Evolutionary conservation across 1,140 invertebrate genomes (phyloP).

Genomic region (Hormaphis cornu): DNA sequence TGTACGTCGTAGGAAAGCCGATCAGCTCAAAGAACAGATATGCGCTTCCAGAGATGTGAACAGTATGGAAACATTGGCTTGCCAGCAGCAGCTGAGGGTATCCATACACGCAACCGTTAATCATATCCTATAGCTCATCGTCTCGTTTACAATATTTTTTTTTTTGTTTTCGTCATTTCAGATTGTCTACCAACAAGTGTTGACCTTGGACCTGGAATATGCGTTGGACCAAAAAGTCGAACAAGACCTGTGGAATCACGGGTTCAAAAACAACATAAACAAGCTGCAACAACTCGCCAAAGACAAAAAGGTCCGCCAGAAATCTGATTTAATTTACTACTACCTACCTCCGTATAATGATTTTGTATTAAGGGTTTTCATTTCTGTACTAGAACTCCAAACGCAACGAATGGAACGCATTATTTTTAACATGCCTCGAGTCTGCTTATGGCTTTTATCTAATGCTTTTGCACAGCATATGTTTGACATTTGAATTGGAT

Average conservation of each 20-base stretch:
- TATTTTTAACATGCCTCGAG: conserved; percentile 68
- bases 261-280: conserved; percentile 79
- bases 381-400: conserved; percentile 52
- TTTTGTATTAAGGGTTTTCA: conserved; percentile 20
- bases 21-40: conserved; percentile 58
- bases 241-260: conserved; percentile 79
- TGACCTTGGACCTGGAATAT: conserved; percentile 72
- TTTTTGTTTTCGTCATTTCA: conserved; percentile 37
- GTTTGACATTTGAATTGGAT: conserved; percentile 68
- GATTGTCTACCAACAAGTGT: conserved; percentile 68
- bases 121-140: background rate
- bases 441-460: conserved; percentile 77
- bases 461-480: conserved; percentile 69
- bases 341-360: background rate
- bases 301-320: conserved; percentile 57
- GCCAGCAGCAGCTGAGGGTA: conserved; percentile 55
- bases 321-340: background rate
- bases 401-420: conserved; percentile 60
- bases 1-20: conserved; percentile 51
- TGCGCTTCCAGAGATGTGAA: conserved; percentile 45
- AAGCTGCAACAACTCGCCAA: conserved; percentile 62
- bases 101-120: background rate
- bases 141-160: background rate
- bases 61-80: conserved; percentile 53
- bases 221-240: conserved; percentile 82